Percentiles rank a stretch among this genome's conserved stretches.
Evolutionary conservation across 2,113 vertebrate species (phyloP).

Genomic region (Malaclemys terrapin): DNA sequence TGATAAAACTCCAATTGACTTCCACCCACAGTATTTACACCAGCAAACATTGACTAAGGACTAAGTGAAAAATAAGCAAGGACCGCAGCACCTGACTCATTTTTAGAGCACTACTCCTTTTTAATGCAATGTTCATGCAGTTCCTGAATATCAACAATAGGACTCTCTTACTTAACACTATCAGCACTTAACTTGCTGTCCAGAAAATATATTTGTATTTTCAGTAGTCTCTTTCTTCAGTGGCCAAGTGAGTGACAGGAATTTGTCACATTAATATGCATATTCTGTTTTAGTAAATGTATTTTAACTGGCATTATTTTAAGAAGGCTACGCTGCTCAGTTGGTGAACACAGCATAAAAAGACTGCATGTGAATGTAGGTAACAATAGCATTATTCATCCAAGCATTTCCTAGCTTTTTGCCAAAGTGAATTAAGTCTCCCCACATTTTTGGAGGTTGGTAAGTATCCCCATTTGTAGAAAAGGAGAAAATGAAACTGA

Average conservation of each 20-base stretch:
- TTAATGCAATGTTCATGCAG: not conserved
- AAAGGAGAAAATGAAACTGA: constrained; percentile 4
- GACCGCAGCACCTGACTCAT: not conserved
- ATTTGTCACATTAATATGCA: not conserved
- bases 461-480: not conserved
- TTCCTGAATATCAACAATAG: not conserved
- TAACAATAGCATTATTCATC: not conserved
- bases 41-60: not conserved
- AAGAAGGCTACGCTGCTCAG: not conserved
- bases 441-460: not conserved
- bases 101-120: not conserved
- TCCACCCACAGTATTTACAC: not conserved
- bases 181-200: not conserved
- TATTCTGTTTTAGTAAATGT: not conserved
- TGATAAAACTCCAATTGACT: not conserved
- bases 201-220: not conserved
- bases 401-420: not conserved
- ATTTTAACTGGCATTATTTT: not conserved
- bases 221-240: not conserved
- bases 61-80: not conserved
- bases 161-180: not conserved
- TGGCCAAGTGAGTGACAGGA: not conserved
- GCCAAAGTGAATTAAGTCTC: not conserved
- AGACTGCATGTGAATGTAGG: not conserved
- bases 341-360: not conserved